Evolutionary conservation across 1,140 invertebrate genomes (phyloP).

Genomic region (Drosophila azteca): DNA sequence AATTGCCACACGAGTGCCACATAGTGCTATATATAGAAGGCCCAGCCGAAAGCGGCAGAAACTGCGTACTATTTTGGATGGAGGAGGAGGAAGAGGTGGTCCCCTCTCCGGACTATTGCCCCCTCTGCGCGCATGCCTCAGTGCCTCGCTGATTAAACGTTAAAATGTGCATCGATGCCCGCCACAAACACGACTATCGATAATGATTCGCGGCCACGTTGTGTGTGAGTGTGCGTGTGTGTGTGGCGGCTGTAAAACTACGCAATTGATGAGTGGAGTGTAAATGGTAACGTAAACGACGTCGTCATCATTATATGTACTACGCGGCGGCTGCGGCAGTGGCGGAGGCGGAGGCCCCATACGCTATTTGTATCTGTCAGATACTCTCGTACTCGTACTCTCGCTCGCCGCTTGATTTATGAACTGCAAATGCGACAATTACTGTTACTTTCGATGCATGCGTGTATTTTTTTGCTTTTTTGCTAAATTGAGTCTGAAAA

Average conservation of each 20-base stretch:
- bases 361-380: constrained; percentile 74
- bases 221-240: constrained; percentile 2
- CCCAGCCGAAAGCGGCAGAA: constrained; percentile 4
- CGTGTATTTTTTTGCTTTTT: constrained; percentile 40
- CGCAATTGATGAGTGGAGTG: constrained; percentile 44
- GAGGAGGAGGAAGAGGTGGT: no score
- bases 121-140: neutral
- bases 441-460: constrained; percentile 39
- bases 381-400: constrained; percentile 56
- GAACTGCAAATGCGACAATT: constrained; percentile 55
- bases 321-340: neutral
- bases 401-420: constrained; percentile 57
- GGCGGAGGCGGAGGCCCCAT: constrained; percentile 7
- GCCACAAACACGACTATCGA: constrained; percentile 2
- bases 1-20: constrained; percentile 23
- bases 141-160: no score
- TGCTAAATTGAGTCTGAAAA: constrained; percentile 45
- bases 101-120: constrained; percentile 8
- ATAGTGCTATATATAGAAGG: constrained; percentile 21
- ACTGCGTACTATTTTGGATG: constrained; percentile 20
- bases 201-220: constrained; percentile 5
- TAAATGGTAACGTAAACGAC: constrained; percentile 29
- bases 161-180: constrained; percentile 7
- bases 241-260: constrained; percentile 54
- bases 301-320: constrained; percentile 18